Evolutionary conservation across 2,888 invertebrate genomes (phyloP), one percentile per base, ranked within the genome.

Genomic region (Aricia artaxerxes): DNA sequence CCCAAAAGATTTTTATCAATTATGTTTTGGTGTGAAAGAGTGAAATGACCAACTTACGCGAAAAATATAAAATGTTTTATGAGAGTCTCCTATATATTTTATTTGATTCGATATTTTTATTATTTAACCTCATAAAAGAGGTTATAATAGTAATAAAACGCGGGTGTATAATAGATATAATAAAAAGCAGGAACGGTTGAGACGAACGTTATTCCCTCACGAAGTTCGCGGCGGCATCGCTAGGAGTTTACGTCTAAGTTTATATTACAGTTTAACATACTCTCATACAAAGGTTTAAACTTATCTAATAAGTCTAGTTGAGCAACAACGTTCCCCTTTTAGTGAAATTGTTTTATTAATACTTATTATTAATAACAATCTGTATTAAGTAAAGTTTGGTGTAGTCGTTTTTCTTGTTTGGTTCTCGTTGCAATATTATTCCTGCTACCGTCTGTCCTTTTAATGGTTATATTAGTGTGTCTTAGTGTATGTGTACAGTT

Each of bases 251-350:
- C 86, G 83, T 86, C 86, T 84, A 86, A 92, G 87, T 92, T 92
- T 91, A 88, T 92, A 91, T 90, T 89, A 88, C 89, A 89, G 90
- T 88, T 90, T 88, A 91, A 88, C 90, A 86, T 87, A 87, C 85
- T 85, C 85, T 87, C 88, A 87, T 87, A 86, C 86, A 86, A 86
- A 88, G 88, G 88, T 87, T 87, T 82, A 87, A 92, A 92, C 90
- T 93, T 92, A 90, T 90, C 91, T 90, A 91, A 92, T 92, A 93
- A 91, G 86, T 89, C 87, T 88, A 85, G 83, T 82, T 82, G 79
- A 79, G 80, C 79, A 80, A 78, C 73, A 79, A 76, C 61, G 75
- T 80, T 79, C 78, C 78, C 64, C 78, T 79, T 79, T 79, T 75
- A 75, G 73, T 75, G 40, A 75, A 57, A 73, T 61, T 31, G 61